A percentile compares a stretch with the other conserved stretches of the same genome.
Evolutionary conservation across 2,113 vertebrate species (phyloP).

Genomic region (Cinclus mexicanus): DNA sequence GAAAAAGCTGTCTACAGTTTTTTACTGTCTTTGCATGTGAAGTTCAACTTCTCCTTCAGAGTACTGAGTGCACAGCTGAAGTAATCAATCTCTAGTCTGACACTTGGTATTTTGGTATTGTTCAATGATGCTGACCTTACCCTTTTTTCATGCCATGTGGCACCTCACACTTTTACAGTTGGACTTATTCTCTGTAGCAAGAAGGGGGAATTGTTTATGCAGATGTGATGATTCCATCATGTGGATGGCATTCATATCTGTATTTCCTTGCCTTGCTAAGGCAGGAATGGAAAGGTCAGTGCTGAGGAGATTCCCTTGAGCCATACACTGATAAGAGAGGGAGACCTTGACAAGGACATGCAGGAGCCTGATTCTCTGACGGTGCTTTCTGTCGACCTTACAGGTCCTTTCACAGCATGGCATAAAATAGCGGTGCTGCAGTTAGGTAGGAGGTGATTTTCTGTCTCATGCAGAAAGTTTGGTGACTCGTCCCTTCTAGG

Average conservation of each 20-base stretch:
- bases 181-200: not conserved
- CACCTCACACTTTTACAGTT: not conserved
- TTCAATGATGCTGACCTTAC: not conserved
- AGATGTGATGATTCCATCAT: not conserved
- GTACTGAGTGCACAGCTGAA: not conserved
- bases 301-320: not conserved
- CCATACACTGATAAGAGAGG: not conserved
- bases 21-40: not conserved
- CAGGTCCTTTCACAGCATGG: not conserved
- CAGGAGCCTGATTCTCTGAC: not conserved
- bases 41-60: not conserved
- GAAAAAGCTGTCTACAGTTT: not conserved
- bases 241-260: not conserved
- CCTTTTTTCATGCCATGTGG: not conserved
- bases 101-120: not conserved
- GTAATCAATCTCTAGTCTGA: not conserved
- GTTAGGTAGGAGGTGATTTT: not conserved
- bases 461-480: not conserved
- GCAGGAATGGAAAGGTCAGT: not conserved
- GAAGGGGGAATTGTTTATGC: not conserved
- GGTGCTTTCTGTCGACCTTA: not conserved
- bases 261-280: not conserved
- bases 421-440: not conserved
- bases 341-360: not conserved
- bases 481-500: fast-evolving